Evolutionary conservation across 1,140 invertebrate species (phyloP).

Genomic region (Ceratoteleas bidentatus): DNA sequence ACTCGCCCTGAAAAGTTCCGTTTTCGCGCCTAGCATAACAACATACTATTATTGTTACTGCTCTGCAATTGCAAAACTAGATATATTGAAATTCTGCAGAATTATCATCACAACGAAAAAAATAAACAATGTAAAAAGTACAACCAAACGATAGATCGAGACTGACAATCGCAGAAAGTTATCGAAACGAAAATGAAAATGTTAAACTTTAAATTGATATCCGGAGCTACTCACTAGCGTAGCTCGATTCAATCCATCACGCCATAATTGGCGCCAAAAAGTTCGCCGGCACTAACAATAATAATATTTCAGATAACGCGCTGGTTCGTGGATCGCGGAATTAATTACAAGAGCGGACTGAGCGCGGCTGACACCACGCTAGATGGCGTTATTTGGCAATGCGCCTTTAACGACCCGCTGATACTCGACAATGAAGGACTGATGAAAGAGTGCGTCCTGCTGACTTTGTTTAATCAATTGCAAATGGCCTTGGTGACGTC

Average conservation of each 20-base stretch:
- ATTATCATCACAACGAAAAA: no score
- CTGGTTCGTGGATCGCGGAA: constrained; percentile 73
- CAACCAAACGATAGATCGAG: no score
- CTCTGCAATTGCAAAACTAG: no score
- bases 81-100: no score
- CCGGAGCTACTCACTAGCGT: no score
- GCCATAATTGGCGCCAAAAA: constrained; percentile 16
- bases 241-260: constrained; percentile 1
- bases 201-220: no score
- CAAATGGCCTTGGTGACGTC: constrained; percentile 68
- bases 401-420: constrained; percentile 67
- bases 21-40: no score
- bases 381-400: constrained; percentile 74
- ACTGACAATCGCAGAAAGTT: no score
- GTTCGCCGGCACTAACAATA: constrained; percentile 2
- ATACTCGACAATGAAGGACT: constrained; percentile 65
- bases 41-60: no score
- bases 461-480: constrained; percentile 75
- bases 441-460: constrained; percentile 74
- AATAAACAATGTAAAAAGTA: no score
- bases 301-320: constrained; percentile 72
- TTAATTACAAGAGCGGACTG: constrained; percentile 69
- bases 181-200: no score
- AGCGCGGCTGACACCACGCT: constrained; percentile 59
- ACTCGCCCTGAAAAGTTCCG: no score